Base-by-base conservation (phyloP, 2,888 invertebrate species). In the Criorhina ranunculi region DNA sequence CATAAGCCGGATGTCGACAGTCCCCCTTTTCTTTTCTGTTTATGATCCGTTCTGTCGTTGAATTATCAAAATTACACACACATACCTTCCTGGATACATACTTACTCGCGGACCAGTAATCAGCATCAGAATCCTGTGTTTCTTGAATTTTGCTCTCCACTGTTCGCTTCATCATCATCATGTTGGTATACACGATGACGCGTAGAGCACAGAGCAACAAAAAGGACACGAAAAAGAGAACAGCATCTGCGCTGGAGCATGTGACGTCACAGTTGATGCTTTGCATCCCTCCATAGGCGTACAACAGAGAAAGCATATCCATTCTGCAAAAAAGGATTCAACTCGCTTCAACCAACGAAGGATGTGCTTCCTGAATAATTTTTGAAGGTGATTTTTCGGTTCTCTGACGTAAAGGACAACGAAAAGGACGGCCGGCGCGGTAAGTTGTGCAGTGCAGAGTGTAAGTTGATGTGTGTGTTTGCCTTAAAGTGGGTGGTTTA, bases 231-330 rank as follows among this genome's bases (percentile, higher is more conserved):
- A n/a, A 40, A 17, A 35, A 8, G n/a, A 24, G 51, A 44, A 62
- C 35, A 82, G 86, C 86, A 86, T 86, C 86, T 86, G 86, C 86
- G 86, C 86, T 86, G 82, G 75, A 86, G 64, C 78, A 17, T 35
- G 49, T 86, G 86, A 86, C 86, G 86, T 86, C 86, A 86, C 66
- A 44, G 46, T 69, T 77, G 5, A 15, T 44, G 29, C 15, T 33
- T 12, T 8, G 49, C 2, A 9, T 33, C 9, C 37, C 12, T 19
- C 35, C 1, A n/a, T 24, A 19, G 9, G 31, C 9, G 72, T 5
- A 17, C 0, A 67, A 83, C 62, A 83, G 72, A 73, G 78, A 83
- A 9, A 31, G 31, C 57, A 37, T 19, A 2, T 12, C 5, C 17
- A 44, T 57, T 37, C 12, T 51, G 24, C 29, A 15, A 11, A 15